Percentiles rank a stretch among this genome's conserved stretches.
phyloP scores from a whole-genome alignment of 2,888 invertebrate species.

The Liodrosophila aerea region DNA sequence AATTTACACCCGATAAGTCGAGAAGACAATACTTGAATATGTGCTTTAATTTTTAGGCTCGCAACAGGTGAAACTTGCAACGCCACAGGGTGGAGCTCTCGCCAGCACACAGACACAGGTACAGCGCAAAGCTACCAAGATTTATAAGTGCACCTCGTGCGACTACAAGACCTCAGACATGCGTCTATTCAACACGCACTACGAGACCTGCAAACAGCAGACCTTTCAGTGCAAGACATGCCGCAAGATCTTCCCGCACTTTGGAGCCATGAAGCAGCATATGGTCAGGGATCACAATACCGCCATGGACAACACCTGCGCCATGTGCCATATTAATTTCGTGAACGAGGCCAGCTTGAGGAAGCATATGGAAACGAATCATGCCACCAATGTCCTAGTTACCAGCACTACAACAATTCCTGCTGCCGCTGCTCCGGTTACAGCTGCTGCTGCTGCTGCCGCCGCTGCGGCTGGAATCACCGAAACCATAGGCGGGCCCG shows the following conservation, averaged over 20 bases:
- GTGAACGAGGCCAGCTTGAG: constrained; percentile 80
- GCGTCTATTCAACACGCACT: constrained; percentile 82
- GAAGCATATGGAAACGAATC: constrained; percentile 82
- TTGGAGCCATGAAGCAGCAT: constrained; percentile 81
- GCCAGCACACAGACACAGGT: constrained; percentile 69
- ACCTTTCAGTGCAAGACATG: constrained; percentile 82
- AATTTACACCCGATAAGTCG: too few species aligned
- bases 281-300: constrained; percentile 81
- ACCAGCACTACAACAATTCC: constrained; percentile 79
- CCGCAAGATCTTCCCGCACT: constrained; percentile 81
- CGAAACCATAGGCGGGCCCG: constrained; percentile 47
- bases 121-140: constrained; percentile 80
- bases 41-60: constrained; percentile 12
- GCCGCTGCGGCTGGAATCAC: constrained; percentile 53
- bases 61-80: constrained; percentile 69
- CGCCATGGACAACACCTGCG: constrained; percentile 80
- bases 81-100: constrained; percentile 40
- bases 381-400: constrained; percentile 81
- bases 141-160: constrained; percentile 82
- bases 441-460: constrained; percentile 66
- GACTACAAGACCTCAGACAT: constrained; percentile 83
- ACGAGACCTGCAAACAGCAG: constrained; percentile 82
- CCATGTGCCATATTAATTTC: constrained; percentile 81
- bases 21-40: neutral
- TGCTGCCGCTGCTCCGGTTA: constrained; percentile 71